Conservation (phyloP, 2,113 vertebrate genomes). For the Scolopax mira region DNA sequence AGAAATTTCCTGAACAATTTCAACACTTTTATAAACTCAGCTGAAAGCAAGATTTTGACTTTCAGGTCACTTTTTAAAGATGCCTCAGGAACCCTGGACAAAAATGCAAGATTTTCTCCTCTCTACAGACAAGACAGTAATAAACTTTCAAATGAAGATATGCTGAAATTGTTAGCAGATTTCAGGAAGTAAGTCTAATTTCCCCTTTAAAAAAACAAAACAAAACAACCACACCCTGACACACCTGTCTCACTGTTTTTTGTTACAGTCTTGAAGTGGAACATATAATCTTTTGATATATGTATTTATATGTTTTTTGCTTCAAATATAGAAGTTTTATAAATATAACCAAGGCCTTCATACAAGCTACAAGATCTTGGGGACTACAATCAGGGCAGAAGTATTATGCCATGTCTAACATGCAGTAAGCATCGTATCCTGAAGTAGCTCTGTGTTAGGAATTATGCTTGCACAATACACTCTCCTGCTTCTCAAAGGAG, state of each 20-base stretch:
- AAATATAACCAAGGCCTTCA: not conserved
- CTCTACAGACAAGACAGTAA: slow-evolving; percentile 96
- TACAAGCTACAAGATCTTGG: not conserved
- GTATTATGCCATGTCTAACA: not conserved
- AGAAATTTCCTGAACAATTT: not conserved
- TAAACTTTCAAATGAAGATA: slow-evolving; percentile 95
- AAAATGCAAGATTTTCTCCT: slow-evolving; percentile 91
- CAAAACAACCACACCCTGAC: not conserved
- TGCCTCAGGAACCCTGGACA: slow-evolving; percentile 89
- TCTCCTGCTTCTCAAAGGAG: not conserved
- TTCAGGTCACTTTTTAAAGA: slow-evolving; percentile 93
- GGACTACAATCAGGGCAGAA: not conserved
- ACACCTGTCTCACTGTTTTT: not conserved
- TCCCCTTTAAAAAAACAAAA: not conserved
- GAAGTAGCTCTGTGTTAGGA: not conserved
- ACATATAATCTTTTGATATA: not conserved
- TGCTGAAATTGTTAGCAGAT: slow-evolving; percentile 94
- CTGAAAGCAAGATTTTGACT: slow-evolving; percentile 41
- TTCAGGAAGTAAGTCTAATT: slow-evolving; percentile 91
- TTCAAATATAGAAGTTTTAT: not conserved
- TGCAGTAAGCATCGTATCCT: not conserved
- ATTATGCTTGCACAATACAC: not conserved
- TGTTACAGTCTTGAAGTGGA: not conserved
- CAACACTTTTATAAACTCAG: not conserved
- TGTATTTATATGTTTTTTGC: not conserved